Base-by-base conservation (phyloP, 2,888 invertebrate genomes). In the Eumacrocentrus americanus region DNA sequence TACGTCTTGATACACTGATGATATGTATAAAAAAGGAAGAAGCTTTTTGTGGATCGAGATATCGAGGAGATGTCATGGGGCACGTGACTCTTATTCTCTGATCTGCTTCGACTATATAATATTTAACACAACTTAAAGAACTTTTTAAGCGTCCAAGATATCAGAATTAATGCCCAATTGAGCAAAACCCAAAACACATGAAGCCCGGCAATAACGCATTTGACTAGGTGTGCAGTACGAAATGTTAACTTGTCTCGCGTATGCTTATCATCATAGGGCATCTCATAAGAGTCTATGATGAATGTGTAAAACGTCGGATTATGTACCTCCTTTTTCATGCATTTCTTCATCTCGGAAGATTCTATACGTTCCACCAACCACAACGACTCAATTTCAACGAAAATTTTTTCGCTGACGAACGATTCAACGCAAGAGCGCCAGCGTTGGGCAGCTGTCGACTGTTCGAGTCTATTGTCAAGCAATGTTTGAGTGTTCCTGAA, bases 381-480 rank as follows among this genome's bases (percentile, higher is more conserved):
- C 46, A 46, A 52, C 51, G 23, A 38, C 53, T 54, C 54, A 54
- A 54, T 54, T 51, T 18, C 18, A 23, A 47, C 44, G 38, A 29
- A 47, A 25, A 7, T 46, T 46, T 53, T 61, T 58, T 62, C 56
- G 56, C 58, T 42, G 35, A 20, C 50, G 56, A 58, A 64, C 59
- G 64, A 63, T 63, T 63, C 65, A 65, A 65, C 70, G 64, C 74
- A 77, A 54, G 54, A 56, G 63, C 63, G 68, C 67, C 67, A 73
- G 67, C 74, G 79, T 77, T 69, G 71, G 77, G 75, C 80, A 79
- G 79, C 79, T 79, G 79, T 79, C 78, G 79, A 71, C 73, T 71
- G 72, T 77, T 63, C 72, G 71, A 70, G 66, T 70, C 77, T 70
- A 78, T 80, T 80, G 80, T 79, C 75, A 71, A 68, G 68, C 71